phyloP scores from a whole-genome alignment of 1,140 invertebrate species.

The Lordiphosa mommai region DNA sequence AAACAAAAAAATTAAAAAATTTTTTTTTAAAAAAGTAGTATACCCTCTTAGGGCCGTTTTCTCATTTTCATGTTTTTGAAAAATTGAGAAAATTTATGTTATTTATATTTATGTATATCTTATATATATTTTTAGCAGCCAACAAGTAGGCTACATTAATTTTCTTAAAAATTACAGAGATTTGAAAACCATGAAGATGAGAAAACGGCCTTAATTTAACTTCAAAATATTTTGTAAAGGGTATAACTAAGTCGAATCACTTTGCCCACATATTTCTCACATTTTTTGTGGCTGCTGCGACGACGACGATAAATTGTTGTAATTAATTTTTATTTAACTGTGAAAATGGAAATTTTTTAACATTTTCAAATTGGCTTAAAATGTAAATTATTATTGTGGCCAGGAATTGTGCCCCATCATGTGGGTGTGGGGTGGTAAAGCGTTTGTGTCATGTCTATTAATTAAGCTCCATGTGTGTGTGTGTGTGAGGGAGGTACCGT shows the following conservation, averaged over 20 bases:
- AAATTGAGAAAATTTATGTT: too few relatives aligned
- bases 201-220: too few relatives aligned
- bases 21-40: too few relatives aligned
- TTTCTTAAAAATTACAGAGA: too few relatives aligned
- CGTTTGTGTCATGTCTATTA: conserved; percentile 70
- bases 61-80: too few relatives aligned
- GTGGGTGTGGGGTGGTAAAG: conserved; percentile 26
- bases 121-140: too few relatives aligned
- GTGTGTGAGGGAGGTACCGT: conserved; percentile 2
- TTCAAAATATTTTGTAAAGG: not conserved
- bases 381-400: conserved; percentile 76
- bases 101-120: too few relatives aligned
- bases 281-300: conserved; percentile 48
- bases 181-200: too few relatives aligned
- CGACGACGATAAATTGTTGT: conserved; percentile 76
- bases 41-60: too few relatives aligned
- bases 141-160: too few relatives aligned
- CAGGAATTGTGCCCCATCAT: conserved; percentile 61
- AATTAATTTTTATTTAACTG: conserved; percentile 78
- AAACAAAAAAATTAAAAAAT: too few relatives aligned
- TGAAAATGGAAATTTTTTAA: conserved; percentile 65
- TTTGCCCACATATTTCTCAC: not conserved
- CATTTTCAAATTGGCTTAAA: conserved; percentile 75
- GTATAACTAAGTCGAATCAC: not conserved
- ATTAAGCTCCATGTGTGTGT: conserved; percentile 55